Evolutionary conservation across 2,888 invertebrate species (phyloP).

Genomic region (Lamellibrachia columna): DNA sequence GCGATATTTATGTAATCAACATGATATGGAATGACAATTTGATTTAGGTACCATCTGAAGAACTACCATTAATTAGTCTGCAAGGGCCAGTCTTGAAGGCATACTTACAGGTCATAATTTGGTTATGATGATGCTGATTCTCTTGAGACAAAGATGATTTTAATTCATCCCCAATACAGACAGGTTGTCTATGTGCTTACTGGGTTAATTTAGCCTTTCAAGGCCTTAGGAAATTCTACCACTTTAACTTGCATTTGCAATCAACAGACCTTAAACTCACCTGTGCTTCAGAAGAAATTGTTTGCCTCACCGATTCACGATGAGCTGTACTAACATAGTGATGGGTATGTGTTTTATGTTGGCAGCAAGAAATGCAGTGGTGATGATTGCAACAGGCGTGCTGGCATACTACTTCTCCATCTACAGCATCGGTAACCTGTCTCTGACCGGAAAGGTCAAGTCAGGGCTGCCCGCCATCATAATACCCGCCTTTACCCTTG

Average conservation of each 20-base stretch:
- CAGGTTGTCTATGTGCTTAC: neutral
- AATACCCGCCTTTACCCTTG: slow-evolving; percentile 32
- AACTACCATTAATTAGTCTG: neutral
- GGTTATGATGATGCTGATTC: neutral
- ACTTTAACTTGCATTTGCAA: neutral
- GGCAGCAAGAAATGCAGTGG: slow-evolving; percentile 45
- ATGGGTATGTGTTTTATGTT: slow-evolving; percentile 16
- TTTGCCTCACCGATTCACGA: neutral
- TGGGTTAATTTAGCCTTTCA: no score
- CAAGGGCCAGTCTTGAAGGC: neutral
- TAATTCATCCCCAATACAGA: neutral
- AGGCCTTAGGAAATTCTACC: no score
- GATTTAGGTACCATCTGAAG: neutral
- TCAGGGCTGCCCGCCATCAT: slow-evolving; percentile 39
- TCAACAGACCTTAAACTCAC: neutral
- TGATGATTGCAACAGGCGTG: slow-evolving; percentile 40
- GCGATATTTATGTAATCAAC: neutral
- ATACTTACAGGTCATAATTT: neutral
- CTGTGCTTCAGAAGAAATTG: neutral
- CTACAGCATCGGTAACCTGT: slow-evolving; percentile 33
- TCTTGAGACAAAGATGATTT: neutral
- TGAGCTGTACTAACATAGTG: neutral
- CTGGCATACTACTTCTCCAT: slow-evolving; percentile 31
- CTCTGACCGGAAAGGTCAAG: slow-evolving; percentile 40
- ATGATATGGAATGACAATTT: neutral